Conservation (phyloP, 1,140 invertebrate species). For the Hormaphis cornu region DNA sequence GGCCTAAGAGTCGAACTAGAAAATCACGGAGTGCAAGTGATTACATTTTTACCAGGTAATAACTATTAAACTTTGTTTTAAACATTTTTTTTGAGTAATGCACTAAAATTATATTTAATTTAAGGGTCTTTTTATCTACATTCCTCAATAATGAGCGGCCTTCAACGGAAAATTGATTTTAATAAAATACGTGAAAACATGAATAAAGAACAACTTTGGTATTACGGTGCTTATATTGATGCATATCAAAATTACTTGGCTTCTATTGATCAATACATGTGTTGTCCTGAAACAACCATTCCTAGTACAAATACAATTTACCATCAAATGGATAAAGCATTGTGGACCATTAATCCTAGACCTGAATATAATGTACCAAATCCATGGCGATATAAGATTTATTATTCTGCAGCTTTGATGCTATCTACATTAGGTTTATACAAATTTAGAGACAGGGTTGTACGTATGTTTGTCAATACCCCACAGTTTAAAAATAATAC, state of each 20-base stretch:
- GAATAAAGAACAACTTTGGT: background rate
- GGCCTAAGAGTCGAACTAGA: slow-evolving; percentile 63
- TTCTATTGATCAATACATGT: background rate
- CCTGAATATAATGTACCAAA: background rate
- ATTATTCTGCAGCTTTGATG: background rate
- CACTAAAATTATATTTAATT: background rate
- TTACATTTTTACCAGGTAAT: slow-evolving; percentile 65
- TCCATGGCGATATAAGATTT: background rate
- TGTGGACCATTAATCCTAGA: background rate
- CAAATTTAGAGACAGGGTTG: no score
- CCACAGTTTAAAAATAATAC: no score
- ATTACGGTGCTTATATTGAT: background rate
- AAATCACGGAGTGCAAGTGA: slow-evolving; percentile 61
- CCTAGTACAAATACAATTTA: background rate
- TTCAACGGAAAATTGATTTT: background rate
- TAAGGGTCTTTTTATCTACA: background rate
- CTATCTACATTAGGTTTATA: background rate
- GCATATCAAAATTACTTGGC: background rate
- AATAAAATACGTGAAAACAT: background rate
- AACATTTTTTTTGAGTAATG: background rate
- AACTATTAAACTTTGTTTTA: background rate
- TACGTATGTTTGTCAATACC: no score
- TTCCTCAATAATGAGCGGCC: background rate
- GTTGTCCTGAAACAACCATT: background rate
- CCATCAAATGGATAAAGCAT: background rate